These are phyloP conservation scores for Zophobas atratus DNA, from an alignment of 1,140 invertebrate species.

Conservation along the genomic window DNA sequence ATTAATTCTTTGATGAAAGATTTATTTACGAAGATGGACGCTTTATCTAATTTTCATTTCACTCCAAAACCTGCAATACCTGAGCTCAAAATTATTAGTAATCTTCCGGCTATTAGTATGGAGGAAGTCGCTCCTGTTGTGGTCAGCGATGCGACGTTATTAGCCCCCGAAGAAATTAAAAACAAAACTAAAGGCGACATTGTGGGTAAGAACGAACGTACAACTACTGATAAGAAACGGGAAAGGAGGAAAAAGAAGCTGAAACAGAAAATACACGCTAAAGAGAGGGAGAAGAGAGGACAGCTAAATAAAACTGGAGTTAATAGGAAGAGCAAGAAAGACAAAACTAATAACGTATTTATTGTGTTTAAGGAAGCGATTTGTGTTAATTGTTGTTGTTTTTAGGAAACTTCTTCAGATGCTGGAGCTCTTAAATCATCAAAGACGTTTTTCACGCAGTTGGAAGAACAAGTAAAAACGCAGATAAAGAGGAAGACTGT, in stretches of 20 bases:
- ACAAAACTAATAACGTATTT: conserved; percentile 74
- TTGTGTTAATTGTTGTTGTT: conserved; percentile 38
- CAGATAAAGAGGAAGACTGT: conserved; percentile 69
- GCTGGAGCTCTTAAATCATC: conserved; percentile 82
- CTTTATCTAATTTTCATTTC: conserved; percentile 94
- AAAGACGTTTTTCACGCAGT: conserved; percentile 84
- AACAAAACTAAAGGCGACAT: conserved; percentile 83
- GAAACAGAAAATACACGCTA: conserved; percentile 75
- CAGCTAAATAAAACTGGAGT: conserved; percentile 72
- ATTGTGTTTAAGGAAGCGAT: conserved; percentile 1
- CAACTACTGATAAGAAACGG: conserved; percentile 90
- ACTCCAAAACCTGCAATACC: conserved; percentile 89
- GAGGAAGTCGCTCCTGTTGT: conserved; percentile 96
- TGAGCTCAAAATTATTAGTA: conserved; percentile 93
- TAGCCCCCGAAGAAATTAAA: conserved; percentile 96
- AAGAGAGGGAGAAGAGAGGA: conserved; percentile 72
- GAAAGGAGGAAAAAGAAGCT: conserved; percentile 91
- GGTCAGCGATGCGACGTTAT: conserved; percentile 85
- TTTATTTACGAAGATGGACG: conserved; percentile 92
- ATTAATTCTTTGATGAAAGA: conserved; percentile 83
- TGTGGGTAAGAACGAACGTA: conserved; percentile 84
- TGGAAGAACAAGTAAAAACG: conserved; percentile 81
- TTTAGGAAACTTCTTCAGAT: conserved; percentile 69
- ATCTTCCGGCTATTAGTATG: conserved; percentile 92
- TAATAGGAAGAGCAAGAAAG: conserved; percentile 75